A percentile compares a stretch with the other conserved stretches of the same genome.
phyloP scores from a whole-genome alignment of 2,888 invertebrate species.

The Eremobia ochroleuca region DNA sequence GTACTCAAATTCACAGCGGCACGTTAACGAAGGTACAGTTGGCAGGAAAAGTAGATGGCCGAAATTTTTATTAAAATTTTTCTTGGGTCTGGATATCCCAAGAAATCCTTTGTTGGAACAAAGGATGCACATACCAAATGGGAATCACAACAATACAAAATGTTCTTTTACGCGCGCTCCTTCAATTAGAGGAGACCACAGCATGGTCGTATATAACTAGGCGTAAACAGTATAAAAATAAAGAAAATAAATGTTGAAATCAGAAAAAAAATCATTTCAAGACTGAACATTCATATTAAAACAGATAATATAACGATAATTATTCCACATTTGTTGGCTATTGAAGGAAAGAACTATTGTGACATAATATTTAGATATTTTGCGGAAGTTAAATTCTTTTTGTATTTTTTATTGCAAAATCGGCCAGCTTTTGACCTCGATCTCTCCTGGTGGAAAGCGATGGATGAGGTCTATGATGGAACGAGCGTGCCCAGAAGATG shows the following conservation, averaged over 20 bases:
- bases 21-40: not conserved
- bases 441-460: too few relatives aligned
- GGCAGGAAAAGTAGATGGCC: not conserved
- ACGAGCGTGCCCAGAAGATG: too few relatives aligned
- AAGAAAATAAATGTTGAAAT: not conserved
- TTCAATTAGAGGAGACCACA: not conserved
- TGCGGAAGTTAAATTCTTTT: not conserved
- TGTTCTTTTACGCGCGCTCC: not conserved
- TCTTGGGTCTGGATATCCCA: not conserved
- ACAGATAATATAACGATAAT: too few relatives aligned
- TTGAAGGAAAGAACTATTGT: too few relatives aligned
- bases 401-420: too few relatives aligned
- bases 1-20: not conserved
- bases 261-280: not conserved
- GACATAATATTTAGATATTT: not conserved
- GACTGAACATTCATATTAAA: not conserved
- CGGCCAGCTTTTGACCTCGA: too few relatives aligned
- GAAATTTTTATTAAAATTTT: not conserved
- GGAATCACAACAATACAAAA: not conserved
- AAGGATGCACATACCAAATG: not conserved
- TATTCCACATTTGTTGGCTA: too few relatives aligned
- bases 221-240: not conserved
- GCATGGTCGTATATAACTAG: not conserved
- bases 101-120: too few relatives aligned
- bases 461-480: too few relatives aligned